Evolutionary conservation across 2,888 invertebrate genomes (phyloP).

Genomic region (Phyto melanocephala): DNA sequence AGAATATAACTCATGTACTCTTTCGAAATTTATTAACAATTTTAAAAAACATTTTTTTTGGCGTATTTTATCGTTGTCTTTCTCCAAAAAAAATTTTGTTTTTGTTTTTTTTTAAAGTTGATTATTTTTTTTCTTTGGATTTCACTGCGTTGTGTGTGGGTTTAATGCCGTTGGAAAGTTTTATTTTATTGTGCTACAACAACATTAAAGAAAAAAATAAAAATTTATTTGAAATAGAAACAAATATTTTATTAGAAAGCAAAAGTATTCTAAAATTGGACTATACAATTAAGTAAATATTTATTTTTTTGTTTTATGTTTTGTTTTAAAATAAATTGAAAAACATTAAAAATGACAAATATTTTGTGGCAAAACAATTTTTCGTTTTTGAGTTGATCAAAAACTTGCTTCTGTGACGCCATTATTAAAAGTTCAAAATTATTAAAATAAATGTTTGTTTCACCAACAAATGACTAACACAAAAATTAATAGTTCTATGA

Average conservation of each 20-base stretch:
- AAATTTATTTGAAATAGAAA: conserved; percentile 39
- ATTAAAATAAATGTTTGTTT: too few species aligned
- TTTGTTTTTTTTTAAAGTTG: background rate
- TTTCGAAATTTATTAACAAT: conserved; percentile 42
- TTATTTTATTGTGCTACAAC: conserved; percentile 5
- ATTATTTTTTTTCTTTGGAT: background rate
- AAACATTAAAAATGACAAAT: conserved; percentile 47
- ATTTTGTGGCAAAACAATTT: background rate
- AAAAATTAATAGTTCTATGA: too few species aligned
- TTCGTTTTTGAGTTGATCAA: background rate
- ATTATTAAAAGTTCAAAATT: background rate
- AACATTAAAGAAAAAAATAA: background rate
- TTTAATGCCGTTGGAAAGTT: conserved; percentile 52
- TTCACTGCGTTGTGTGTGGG: conserved; percentile 48
- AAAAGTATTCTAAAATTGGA: conserved; percentile 52
- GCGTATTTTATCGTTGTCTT: conserved; percentile 31
- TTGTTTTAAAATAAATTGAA: conserved; percentile 23
- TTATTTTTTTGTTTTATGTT: background rate
- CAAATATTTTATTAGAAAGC: conserved; percentile 49
- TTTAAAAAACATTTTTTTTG: conserved; percentile 22
- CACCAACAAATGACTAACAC: too few species aligned
- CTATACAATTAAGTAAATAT: background rate
- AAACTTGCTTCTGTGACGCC: background rate
- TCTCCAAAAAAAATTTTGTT: conserved; percentile 41
- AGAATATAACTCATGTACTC: conserved; percentile 6